phyloP scores from a whole-genome alignment of 2,888 invertebrate genomes.

The Melangyna quadrimaculata region DNA sequence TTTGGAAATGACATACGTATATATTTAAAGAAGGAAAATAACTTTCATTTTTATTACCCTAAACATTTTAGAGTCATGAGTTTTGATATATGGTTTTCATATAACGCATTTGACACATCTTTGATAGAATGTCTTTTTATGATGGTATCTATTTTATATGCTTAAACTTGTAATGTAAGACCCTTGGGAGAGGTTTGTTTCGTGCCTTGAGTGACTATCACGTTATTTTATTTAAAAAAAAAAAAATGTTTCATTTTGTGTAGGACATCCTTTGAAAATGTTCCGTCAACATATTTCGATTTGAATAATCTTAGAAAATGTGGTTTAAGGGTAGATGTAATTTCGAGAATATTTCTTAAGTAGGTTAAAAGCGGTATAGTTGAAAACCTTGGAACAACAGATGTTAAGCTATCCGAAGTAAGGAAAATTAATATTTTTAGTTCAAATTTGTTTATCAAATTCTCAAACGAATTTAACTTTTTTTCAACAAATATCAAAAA shows the following conservation, averaged over 20 bases:
- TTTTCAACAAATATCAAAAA: too few species aligned
- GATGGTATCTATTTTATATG: not conserved
- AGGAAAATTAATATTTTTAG: not conserved
- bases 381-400: too few species aligned
- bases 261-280: not conserved
- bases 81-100: conserved; percentile 17
- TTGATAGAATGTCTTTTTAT: conserved; percentile 2
- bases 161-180: not conserved
- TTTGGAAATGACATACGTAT: conserved; percentile 13
- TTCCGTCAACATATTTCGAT: not conserved
- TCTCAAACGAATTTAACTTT: too few species aligned
- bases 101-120: conserved; percentile 29
- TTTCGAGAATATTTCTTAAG: not conserved
- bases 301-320: not conserved
- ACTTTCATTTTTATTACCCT: not conserved
- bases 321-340: not conserved
- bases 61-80: not conserved
- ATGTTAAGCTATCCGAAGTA: not conserved
- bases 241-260: conserved; percentile 5
- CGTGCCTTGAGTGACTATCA: conserved; percentile 24
- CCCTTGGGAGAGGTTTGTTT: conserved; percentile 12
- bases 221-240: conserved; percentile 32
- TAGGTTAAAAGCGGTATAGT: not conserved
- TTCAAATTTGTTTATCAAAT: too few species aligned
- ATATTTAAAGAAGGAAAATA: not conserved